These are phyloP conservation scores for Pteria penguin DNA, from an alignment of 2,888 invertebrate genomes.

Conservation along the genomic window DNA sequence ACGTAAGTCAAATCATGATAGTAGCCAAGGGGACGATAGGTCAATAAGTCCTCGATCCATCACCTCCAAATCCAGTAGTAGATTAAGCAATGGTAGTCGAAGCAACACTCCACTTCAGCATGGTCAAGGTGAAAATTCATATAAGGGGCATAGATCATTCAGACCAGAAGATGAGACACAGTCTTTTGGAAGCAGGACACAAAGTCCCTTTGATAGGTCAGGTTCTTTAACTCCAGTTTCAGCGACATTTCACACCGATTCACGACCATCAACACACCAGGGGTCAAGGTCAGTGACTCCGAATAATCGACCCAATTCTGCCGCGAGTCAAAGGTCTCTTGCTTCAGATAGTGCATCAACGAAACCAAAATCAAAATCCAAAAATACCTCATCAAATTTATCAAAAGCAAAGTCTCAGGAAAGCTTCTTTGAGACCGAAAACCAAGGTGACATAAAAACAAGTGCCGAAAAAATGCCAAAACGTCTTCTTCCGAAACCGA, in stretches of 20 bases:
- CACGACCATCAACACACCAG: conserved; percentile 18
- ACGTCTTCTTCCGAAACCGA: conserved; percentile 67
- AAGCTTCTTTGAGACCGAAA: conserved; percentile 64
- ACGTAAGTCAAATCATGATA: conserved; percentile 57
- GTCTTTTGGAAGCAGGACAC: conserved; percentile 11
- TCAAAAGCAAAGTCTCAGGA: conserved; percentile 68
- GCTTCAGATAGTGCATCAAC: conserved; percentile 54
- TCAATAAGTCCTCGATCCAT: conserved; percentile 50
- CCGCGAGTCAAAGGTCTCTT: conserved; percentile 58
- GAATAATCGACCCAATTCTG: conserved; percentile 55
- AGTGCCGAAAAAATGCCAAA: conserved; percentile 63
- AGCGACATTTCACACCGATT: conserved; percentile 12
- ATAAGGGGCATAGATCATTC: neutral
- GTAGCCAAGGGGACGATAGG: conserved; percentile 51
- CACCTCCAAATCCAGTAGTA: conserved; percentile 36
- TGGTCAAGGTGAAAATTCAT: conserved; percentile 19
- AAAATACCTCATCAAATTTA: conserved; percentile 44
- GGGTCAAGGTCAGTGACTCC: conserved; percentile 38
- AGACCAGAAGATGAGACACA: conserved; percentile 16
- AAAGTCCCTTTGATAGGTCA: conserved; percentile 25
- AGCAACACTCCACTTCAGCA: conserved; percentile 14
- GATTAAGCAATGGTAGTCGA: conserved; percentile 30
- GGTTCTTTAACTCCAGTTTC: conserved; percentile 42
- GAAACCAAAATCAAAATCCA: conserved; percentile 34
- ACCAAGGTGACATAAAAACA: conserved; percentile 41